Evolutionary conservation across 2,797 vertebrate genomes (phyloP).

Genomic region (Craterocephalus amniculus): DNA sequence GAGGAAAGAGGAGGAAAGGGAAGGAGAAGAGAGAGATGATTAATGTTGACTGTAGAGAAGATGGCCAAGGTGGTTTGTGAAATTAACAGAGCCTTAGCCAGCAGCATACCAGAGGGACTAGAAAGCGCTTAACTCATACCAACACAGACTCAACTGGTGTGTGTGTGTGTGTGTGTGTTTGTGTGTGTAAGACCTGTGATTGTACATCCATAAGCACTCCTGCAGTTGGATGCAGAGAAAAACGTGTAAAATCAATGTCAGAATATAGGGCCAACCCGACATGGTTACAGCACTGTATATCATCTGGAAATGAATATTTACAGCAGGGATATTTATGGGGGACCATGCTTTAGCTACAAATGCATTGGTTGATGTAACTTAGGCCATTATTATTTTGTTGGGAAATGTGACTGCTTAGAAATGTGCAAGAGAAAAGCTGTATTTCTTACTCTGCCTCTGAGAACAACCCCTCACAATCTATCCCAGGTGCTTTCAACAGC

Average conservation of each 20-base stretch:
- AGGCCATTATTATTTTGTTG: neutral
- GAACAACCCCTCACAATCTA: neutral
- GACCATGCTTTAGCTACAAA: neutral
- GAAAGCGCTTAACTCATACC: slow-evolving; percentile 40
- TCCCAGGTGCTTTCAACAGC: neutral
- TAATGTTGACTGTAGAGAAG: slow-evolving; percentile 72
- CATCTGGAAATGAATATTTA: neutral
- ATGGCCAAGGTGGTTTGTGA: slow-evolving; percentile 79
- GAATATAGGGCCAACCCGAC: neutral
- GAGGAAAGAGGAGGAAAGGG: slow-evolving; percentile 19
- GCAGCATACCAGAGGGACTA: slow-evolving; percentile 69
- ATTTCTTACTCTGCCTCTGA: neutral
- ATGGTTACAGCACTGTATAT: neutral
- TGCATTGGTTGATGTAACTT: neutral
- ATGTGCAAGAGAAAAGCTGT: neutral
- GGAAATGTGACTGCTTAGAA: neutral
- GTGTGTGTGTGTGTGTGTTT: neutral
- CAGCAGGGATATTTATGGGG: neutral
- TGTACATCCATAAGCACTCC: neutral
- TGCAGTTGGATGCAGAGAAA: slow-evolving; percentile 7
- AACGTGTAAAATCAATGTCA: neutral
- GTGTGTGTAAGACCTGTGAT: neutral
- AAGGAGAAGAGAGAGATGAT: slow-evolving; percentile 66
- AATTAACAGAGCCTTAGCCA: slow-evolving; percentile 77
- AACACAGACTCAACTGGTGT: slow-evolving; percentile 36